Evolutionary conservation across 2,797 vertebrate species (phyloP).

Genomic region (Carduelis carduelis): DNA sequence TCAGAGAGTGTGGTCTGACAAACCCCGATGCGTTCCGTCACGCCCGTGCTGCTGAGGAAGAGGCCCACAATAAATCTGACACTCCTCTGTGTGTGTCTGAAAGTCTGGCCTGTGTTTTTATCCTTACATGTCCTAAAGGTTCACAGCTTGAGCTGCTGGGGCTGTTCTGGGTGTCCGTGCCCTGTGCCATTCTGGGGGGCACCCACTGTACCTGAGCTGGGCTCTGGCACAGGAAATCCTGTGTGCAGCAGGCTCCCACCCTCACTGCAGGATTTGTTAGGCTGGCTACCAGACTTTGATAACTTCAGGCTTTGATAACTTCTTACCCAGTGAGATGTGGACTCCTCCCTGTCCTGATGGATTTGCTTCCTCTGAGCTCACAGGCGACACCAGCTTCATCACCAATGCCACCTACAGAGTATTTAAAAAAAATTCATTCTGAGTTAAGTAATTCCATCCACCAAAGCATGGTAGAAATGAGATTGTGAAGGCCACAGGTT

Average conservation of each 20-base stretch:
- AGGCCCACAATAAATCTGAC: neutral
- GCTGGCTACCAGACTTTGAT: neutral
- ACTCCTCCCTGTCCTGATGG: neutral
- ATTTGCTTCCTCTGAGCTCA: neutral
- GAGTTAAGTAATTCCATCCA: neutral
- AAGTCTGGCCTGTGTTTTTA: neutral
- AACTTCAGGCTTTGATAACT: neutral
- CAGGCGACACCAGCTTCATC: accelerated
- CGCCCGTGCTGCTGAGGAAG: neutral
- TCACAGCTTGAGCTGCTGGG: neutral
- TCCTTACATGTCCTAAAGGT: neutral
- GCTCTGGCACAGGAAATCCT: neutral
- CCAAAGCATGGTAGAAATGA: neutral
- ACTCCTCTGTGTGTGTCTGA: neutral
- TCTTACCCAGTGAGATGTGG: neutral
- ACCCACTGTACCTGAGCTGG: neutral
- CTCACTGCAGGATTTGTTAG: neutral
- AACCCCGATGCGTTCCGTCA: neutral
- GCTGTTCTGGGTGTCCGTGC: accelerated
- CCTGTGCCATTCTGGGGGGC: neutral
- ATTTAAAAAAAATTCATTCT: neutral
- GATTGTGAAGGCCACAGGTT: neutral
- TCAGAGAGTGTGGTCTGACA: neutral
- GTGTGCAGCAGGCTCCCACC: neutral
- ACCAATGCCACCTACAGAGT: neutral